phyloP scores from a whole-genome alignment of 2,797 vertebrate species.

The Crenuchus spilurus region DNA sequence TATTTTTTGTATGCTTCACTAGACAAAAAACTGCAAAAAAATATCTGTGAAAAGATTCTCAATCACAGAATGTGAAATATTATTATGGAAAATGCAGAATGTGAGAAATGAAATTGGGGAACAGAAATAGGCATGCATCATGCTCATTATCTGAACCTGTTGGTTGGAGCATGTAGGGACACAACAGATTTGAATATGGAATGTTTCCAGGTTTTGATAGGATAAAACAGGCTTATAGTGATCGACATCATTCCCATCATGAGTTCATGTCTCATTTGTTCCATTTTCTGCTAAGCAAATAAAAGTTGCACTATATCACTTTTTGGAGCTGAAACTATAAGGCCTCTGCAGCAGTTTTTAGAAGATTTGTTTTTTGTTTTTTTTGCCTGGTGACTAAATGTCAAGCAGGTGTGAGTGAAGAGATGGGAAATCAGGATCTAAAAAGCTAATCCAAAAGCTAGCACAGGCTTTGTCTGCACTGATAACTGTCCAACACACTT shows the following conservation, averaged over 20 bases:
- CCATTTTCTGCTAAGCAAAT: slow-evolving; percentile 38
- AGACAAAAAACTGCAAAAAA: too few species aligned
- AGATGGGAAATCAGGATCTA: slow-evolving; percentile 67
- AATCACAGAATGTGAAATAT: too few species aligned
- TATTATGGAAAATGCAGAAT: too few species aligned
- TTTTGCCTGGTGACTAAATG: slow-evolving; percentile 74
- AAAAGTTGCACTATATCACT: slow-evolving; percentile 41
- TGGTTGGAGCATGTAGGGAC: background rate
- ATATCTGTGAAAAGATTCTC: too few species aligned
- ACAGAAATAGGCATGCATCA: too few species aligned
- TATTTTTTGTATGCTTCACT: too few species aligned
- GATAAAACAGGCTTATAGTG: slow-evolving; percentile 37
- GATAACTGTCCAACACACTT: slow-evolving; percentile 59
- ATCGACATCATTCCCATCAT: slow-evolving; percentile 18
- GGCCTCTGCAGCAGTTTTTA: slow-evolving; percentile 62
- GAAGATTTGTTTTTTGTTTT: slow-evolving; percentile 66
- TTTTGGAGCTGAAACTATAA: background rate
- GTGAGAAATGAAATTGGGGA: background rate
- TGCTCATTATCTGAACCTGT: background rate
- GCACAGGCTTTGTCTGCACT: slow-evolving; percentile 61
- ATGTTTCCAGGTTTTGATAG: slow-evolving; percentile 16
- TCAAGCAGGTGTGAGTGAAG: slow-evolving; percentile 67
- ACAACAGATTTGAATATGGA: background rate
- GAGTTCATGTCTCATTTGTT: slow-evolving; percentile 41
- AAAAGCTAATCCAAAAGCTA: slow-evolving; percentile 70